Evolutionary conservation across 2,888 invertebrate species (phyloP).

Genomic region (Nyleta sp.): DNA sequence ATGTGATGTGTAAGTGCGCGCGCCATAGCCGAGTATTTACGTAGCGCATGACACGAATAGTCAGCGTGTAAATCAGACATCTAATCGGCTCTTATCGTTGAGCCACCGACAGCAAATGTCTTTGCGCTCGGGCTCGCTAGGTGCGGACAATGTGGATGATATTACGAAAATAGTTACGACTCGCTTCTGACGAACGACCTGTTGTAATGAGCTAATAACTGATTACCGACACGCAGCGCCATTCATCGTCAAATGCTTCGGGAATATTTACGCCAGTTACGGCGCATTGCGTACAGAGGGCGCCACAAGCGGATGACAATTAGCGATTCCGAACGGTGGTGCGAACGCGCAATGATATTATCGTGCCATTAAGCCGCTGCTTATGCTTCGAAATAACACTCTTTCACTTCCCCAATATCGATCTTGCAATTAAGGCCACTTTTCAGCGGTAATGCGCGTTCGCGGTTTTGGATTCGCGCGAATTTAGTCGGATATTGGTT

Average conservation of each 20-base stretch:
- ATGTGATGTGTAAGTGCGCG: constrained; percentile 38
- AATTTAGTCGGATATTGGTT: too few relatives aligned
- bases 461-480: too few relatives aligned
- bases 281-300: constrained; percentile 54
- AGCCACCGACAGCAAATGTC: constrained; percentile 67
- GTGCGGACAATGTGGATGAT: constrained; percentile 69
- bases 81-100: constrained; percentile 75
- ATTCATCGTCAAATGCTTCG: constrained; percentile 54
- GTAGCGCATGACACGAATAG: constrained; percentile 59
- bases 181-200: constrained; percentile 57
- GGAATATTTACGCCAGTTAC: constrained; percentile 45
- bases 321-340: constrained; percentile 56
- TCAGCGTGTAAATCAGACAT: constrained; percentile 74
- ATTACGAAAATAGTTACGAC: constrained; percentile 67
- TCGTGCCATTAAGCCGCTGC: constrained; percentile 34
- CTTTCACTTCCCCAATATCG: constrained; percentile 36
- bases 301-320: constrained; percentile 56
- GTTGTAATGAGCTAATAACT: constrained; percentile 67
- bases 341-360: constrained; percentile 58
- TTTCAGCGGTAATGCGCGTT: not conserved
- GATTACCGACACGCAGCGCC: constrained; percentile 60
- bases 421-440: constrained; percentile 4
- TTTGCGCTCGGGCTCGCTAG: constrained; percentile 56
- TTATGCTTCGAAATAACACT: constrained; percentile 34
- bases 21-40: constrained; percentile 45